phyloP scores from a whole-genome alignment of 2,113 vertebrate species.

The Turdus rufiventris region DNA sequence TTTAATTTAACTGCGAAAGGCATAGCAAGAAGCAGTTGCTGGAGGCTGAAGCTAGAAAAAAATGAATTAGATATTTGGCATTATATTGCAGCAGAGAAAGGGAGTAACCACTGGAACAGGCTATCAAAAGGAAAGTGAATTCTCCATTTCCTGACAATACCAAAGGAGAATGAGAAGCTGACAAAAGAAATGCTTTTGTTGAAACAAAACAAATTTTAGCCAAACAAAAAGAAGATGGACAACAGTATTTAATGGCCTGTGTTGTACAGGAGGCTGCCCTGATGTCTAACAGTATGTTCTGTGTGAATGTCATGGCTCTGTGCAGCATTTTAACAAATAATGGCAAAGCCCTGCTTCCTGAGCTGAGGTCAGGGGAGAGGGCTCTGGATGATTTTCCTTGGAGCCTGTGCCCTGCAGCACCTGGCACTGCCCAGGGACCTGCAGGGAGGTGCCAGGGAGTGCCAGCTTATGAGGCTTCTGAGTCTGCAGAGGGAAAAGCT shows the following conservation, averaged over 20 bases:
- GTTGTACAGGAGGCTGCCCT: background rate
- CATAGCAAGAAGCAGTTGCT: background rate
- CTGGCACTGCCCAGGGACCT: background rate
- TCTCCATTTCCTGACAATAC: background rate
- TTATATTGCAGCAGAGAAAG: background rate
- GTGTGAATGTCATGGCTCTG: background rate
- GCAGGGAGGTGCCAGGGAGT: background rate
- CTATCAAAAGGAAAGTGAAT: background rate
- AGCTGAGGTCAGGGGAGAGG: background rate
- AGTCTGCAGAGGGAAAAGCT: background rate
- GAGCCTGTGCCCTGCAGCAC: background rate
- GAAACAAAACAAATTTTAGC: background rate
- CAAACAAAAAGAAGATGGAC: background rate
- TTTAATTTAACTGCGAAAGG: background rate
- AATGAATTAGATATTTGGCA: background rate
- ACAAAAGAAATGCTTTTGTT: background rate
- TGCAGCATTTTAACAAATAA: background rate
- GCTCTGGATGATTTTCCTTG: background rate
- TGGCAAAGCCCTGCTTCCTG: background rate
- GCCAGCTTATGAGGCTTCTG: background rate
- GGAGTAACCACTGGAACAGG: background rate
- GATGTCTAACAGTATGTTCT: fast-evolving
- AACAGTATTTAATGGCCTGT: background rate
- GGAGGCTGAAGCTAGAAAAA: background rate
- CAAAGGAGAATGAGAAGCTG: background rate